A percentile compares a stretch with the other conserved stretches of the same genome.
phyloP scores from a whole-genome alignment of 2,888 invertebrate genomes.

The Diplolepis rosae region DNA sequence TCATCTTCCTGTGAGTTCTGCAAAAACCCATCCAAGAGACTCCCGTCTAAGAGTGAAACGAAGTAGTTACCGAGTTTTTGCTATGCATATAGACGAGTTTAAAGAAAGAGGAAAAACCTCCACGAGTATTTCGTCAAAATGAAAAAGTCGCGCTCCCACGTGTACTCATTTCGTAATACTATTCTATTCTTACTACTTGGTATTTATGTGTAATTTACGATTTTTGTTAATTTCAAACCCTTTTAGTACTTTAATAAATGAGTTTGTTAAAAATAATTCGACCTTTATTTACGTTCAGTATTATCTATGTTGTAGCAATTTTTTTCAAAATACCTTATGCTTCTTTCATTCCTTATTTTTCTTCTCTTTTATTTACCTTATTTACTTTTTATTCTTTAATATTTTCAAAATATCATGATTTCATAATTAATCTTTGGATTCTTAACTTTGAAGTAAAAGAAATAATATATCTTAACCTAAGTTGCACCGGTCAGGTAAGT shows the following conservation, averaged over 20 bases:
- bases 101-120: slow-evolving; percentile 21
- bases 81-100: slow-evolving; percentile 11
- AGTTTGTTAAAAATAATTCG: slow-evolving; percentile 58
- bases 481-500: too few species aligned
- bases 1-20: slow-evolving; percentile 30
- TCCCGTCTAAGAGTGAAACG: slow-evolving; percentile 27
- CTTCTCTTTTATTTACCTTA: background rate
- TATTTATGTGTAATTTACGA: slow-evolving; percentile 60
- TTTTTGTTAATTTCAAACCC: slow-evolving; percentile 53
- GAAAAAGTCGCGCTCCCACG: slow-evolving; percentile 29
- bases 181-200: slow-evolving; percentile 37
- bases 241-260: slow-evolving; percentile 66
- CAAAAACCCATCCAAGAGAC: slow-evolving; percentile 16
- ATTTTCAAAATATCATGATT: too few species aligned
- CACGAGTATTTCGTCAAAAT: slow-evolving; percentile 30
- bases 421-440: too few species aligned
- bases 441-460: too few species aligned
- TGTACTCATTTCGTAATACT: slow-evolving; percentile 34
- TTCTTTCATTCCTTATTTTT: background rate
- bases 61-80: slow-evolving; percentile 24
- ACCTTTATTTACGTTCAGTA: slow-evolving; percentile 33
- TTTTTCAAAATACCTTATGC: background rate
- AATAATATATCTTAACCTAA: too few species aligned
- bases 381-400: background rate
- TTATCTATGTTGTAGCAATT: background rate